Conservation (phyloP, 1,140 invertebrate genomes). For the Mesaphorura yosii region DNA sequence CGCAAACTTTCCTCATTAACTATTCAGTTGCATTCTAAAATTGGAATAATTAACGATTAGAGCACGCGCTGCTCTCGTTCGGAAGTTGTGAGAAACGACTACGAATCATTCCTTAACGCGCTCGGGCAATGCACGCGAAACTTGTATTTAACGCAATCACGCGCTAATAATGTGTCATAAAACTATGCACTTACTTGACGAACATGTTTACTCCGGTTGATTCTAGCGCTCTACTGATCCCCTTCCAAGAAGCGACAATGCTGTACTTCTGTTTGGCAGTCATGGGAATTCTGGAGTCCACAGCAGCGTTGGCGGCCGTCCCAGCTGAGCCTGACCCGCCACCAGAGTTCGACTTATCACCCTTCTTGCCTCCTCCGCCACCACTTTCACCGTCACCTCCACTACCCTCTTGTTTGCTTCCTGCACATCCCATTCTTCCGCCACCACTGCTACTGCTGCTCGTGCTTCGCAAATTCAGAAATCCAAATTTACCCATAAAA, state of each 20-base stretch:
- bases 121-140: too few species aligned
- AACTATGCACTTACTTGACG: conserved; percentile 57
- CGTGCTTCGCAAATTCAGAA: conserved; percentile 20
- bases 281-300: conserved; percentile 64
- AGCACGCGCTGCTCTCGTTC: too few species aligned
- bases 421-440: conserved; percentile 59
- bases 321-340: conserved; percentile 22
- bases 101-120: too few species aligned
- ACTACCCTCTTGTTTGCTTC: conserved; percentile 48
- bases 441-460: background rate
- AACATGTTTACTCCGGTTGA: conserved; percentile 81
- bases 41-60: too few species aligned
- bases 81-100: too few species aligned
- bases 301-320: conserved; percentile 44
- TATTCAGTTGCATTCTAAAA: too few species aligned
- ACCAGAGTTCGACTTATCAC: conserved; percentile 36
- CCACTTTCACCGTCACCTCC: conserved; percentile 31
- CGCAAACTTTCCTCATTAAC: too few species aligned
- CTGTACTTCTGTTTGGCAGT: conserved; percentile 74
- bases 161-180: too few species aligned
- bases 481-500: conserved; percentile 30
- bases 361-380: conserved; percentile 37
- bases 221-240: conserved; percentile 71
- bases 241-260: conserved; percentile 80
- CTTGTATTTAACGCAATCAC: background rate